Conservation (phyloP, 2,113 vertebrate species). For the Blennius ocellaris region DNA sequence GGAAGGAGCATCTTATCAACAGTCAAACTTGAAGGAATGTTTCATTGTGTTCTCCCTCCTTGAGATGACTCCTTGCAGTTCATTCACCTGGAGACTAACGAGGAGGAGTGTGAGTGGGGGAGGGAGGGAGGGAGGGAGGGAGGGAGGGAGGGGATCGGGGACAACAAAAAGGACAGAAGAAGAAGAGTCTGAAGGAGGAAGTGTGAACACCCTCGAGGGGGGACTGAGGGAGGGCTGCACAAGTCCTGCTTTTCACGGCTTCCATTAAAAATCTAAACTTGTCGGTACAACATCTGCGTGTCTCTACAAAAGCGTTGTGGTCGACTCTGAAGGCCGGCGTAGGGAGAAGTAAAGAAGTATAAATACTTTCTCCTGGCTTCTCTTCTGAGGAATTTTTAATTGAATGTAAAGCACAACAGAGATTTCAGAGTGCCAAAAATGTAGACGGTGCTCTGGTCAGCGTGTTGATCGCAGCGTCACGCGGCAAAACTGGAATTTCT, state of each 20-base stretch:
- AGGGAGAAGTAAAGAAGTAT: conserved; percentile 41
- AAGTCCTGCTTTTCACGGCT: conserved; percentile 40
- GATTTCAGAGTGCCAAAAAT: conserved; percentile 24
- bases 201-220: conserved; percentile 31
- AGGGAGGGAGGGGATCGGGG: background rate
- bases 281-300: conserved; percentile 35
- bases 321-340: conserved; percentile 13
- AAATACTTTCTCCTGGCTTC: conserved; percentile 35
- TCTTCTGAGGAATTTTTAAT: conserved; percentile 50
- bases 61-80: conserved; percentile 33
- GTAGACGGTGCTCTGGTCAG: conserved; percentile 35
- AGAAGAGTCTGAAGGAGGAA: conserved; percentile 36
- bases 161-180: conserved; percentile 34
- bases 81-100: conserved; percentile 49
- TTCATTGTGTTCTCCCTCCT: conserved; percentile 17
- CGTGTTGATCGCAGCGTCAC: conserved; percentile 10
- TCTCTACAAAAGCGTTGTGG: conserved; percentile 21
- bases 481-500: conserved; percentile 34
- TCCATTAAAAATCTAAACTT: conserved; percentile 46
- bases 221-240: conserved; percentile 17
- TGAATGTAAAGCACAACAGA: conserved; percentile 30
- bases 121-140: background rate
- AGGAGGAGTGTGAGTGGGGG: conserved; percentile 1
- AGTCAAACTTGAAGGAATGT: conserved; percentile 6
- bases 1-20: conserved; percentile 15